Percentiles rank a stretch among this genome's conserved stretches.
Evolutionary conservation across 2,888 invertebrate genomes (phyloP).

Genomic region (Mayetiola destructor): DNA sequence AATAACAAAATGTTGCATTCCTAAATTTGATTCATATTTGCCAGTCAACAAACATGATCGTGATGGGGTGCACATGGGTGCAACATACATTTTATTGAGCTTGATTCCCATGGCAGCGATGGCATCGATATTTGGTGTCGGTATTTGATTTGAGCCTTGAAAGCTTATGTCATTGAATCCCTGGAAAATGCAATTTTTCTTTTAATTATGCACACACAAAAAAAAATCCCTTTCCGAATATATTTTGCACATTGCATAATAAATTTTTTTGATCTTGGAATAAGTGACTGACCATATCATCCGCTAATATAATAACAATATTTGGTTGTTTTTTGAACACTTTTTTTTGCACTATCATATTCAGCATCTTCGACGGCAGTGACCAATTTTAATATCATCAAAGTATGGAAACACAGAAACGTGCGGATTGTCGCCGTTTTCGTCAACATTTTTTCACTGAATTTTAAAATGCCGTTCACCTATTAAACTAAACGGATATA

Average conservation of each 20-base stretch:
- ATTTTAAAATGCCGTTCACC: no score
- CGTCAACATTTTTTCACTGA: no score
- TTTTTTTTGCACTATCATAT: no score
- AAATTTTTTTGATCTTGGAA: neutral
- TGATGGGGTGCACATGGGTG: slow-evolving; percentile 75
- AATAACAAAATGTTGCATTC: slow-evolving; percentile 58
- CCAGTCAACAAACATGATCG: slow-evolving; percentile 71
- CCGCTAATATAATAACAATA: slow-evolving; percentile 63
- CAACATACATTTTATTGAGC: slow-evolving; percentile 63
- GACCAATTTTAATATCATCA: no score
- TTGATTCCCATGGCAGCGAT: slow-evolving; percentile 73
- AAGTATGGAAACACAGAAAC: no score
- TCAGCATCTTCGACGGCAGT: no score
- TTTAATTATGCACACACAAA: no score
- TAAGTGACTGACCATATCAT: slow-evolving; percentile 44
- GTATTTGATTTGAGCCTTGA: slow-evolving; percentile 74
- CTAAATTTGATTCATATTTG: slow-evolving; percentile 54
- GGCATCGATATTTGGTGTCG: slow-evolving; percentile 81
- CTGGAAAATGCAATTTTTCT: no score
- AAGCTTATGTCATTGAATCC: slow-evolving; percentile 88
- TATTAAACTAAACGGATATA: no score
- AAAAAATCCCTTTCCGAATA: no score
- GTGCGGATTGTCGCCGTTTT: no score
- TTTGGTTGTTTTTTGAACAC: slow-evolving; percentile 43
- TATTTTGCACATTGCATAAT: no score